Conservation (phyloP, 2,888 invertebrate species). For the Therioaphis trifolii region DNA sequence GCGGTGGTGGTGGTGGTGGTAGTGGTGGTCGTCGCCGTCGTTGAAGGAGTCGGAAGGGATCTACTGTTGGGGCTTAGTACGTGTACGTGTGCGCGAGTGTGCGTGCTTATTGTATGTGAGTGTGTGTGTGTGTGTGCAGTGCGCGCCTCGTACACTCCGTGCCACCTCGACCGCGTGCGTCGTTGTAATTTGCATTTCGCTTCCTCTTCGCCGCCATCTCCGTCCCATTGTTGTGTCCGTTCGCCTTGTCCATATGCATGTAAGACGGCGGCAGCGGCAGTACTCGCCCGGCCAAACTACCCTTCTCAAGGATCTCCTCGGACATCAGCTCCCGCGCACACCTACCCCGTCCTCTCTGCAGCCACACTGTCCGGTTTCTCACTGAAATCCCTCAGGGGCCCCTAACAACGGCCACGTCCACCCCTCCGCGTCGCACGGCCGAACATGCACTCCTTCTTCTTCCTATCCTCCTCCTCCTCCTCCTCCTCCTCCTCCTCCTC, state of each 20-base stretch:
- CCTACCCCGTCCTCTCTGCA: background rate
- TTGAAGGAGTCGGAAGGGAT: slow-evolving; percentile 61
- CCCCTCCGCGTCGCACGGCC: background rate
- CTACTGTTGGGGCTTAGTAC: slow-evolving; percentile 51
- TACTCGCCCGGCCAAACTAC: slow-evolving; percentile 61
- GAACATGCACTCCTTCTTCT: slow-evolving; percentile 4
- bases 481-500: no score
- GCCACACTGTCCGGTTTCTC: slow-evolving; percentile 47
- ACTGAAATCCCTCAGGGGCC: slow-evolving; percentile 54
- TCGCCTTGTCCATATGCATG: slow-evolving; percentile 62
- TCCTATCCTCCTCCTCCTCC: no score
- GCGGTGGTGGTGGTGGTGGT: background rate
- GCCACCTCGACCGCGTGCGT: slow-evolving; percentile 63
- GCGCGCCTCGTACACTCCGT: slow-evolving; percentile 26
- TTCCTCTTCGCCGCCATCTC: slow-evolving; percentile 58
- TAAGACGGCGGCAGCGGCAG: slow-evolving; percentile 56
- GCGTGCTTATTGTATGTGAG: background rate
- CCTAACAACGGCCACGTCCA: slow-evolving; percentile 43
- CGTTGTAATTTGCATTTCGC: slow-evolving; percentile 65
- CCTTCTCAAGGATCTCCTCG: slow-evolving; percentile 64
- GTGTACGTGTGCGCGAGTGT: background rate
- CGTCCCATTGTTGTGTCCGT: slow-evolving; percentile 57
- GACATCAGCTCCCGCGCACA: slow-evolving; percentile 55
- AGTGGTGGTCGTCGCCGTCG: slow-evolving; percentile 31
- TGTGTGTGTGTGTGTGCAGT: slow-evolving; percentile 28